Conservation (phyloP, 1,140 invertebrate genomes). For the Cyphomyrmex costatus region DNA sequence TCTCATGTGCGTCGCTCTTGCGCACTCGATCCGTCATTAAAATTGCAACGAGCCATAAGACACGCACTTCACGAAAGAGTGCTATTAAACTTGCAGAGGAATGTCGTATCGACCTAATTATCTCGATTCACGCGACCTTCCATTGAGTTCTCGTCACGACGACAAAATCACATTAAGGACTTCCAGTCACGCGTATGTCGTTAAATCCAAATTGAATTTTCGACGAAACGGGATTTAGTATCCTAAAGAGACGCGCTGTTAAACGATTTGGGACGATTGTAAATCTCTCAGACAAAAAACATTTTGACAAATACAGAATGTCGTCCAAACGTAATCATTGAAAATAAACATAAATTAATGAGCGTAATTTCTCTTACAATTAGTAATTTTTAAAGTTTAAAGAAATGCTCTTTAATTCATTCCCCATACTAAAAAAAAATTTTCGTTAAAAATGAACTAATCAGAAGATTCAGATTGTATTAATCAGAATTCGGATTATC, state of each 20-base stretch:
- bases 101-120: constrained; percentile 50
- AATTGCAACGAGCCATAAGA: constrained; percentile 36
- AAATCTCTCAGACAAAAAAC: neutral
- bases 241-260: neutral
- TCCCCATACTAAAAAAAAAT: no score
- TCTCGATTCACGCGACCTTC: neutral
- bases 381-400: neutral
- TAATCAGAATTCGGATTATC: no score
- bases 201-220: constrained; percentile 41
- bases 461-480: no score
- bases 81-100: constrained; percentile 31
- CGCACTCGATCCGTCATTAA: constrained; percentile 25
- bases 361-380: neutral
- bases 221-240: neutral
- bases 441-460: no score
- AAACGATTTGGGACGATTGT: constrained; percentile 1
- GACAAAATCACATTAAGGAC: constrained; percentile 38
- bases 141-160: neutral
- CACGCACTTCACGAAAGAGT: constrained; percentile 25
- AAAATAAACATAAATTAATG: neutral
- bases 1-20: constrained; percentile 14
- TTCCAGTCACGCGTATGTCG: constrained; percentile 18
- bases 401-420: neutral
- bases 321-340: neutral
- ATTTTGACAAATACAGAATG: neutral